phyloP scores from a whole-genome alignment of 64 coral and sea anemone genomes.

The Montipora capricornis region DNA sequence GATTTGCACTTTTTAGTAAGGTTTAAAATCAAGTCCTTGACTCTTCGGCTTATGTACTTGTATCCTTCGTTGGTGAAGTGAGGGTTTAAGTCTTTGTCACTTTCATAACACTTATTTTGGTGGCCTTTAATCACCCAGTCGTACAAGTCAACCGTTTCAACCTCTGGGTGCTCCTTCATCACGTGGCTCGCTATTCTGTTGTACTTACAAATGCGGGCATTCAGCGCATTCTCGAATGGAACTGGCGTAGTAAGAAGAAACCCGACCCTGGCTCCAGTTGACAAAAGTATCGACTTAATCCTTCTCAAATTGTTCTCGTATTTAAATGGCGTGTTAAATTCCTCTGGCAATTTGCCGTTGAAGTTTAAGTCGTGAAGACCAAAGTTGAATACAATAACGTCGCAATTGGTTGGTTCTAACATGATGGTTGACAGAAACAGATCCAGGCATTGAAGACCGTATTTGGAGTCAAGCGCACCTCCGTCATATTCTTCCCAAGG shows the following conservation, averaged over 20 bases:
- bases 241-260: constrained; percentile 86
- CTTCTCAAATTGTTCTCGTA: constrained; percentile 57
- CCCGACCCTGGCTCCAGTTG: constrained; percentile 73
- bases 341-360: constrained; percentile 31
- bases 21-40: constrained; percentile 44
- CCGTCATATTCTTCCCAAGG: constrained; percentile 79
- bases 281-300: constrained; percentile 54
- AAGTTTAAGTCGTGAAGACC: constrained; percentile 82
- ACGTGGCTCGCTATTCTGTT: constrained; percentile 67
- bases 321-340: constrained; percentile 24
- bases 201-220: constrained; percentile 65
- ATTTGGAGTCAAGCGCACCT: constrained; percentile 87
- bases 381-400: constrained; percentile 92
- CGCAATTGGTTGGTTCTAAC: constrained; percentile 50
- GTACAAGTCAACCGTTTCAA: constrained; percentile 76
- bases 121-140: constrained; percentile 71
- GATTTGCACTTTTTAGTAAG: background rate
- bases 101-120: constrained; percentile 72
- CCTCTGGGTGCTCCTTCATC: constrained; percentile 33
- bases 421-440: constrained; percentile 61
- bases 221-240: constrained; percentile 54
- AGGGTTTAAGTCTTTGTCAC: constrained; percentile 74
- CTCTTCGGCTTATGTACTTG: constrained; percentile 64
- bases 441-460: constrained; percentile 74
- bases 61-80: constrained; percentile 82